Evolutionary conservation across 2,888 invertebrate genomes (phyloP), one percentile per base, ranked within the genome.

Genomic region (Mantis religiosa): DNA sequence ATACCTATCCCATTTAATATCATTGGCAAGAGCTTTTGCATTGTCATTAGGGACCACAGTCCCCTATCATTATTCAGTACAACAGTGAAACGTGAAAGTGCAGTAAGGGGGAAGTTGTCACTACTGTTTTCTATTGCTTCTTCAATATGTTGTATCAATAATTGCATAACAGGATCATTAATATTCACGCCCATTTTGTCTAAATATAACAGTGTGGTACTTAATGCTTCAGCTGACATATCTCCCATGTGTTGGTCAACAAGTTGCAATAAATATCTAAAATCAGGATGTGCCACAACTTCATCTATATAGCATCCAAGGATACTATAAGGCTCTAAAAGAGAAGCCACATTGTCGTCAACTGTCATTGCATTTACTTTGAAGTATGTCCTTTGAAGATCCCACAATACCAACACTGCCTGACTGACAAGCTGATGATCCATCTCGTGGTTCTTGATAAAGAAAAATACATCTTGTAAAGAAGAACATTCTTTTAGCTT

Each of bases 201-300:
- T 85, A 95, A 92, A 90, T 94, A 94, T 28, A 94, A 91, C 41
- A 94, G 92, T 88, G 93, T 92, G 90, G 93, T 93, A 90, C 94
- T 93, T 81, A 94, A 91, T 71, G 93, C 93, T 81, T 93, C 92
- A 0, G 92, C 85, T 90, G 93, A 92, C 91, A 94, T 93, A 6
- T 91, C 81, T 9, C 91, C 34, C 41, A 93, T 90, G 28, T 92
- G 92, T 7, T 91, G 83, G 9, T 91, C 91, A 25, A 94, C 91
- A 6, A 90, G 34, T 2, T 92, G 87, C 28, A 93, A 88, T 83
- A 93, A 84, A 15, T 28, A 30, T 82, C 91, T 89, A 91, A 93
- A 93, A 89, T 92, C 92, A 89, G 90, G 85, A 89, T 92, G 91
- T 30, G 91, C 90, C n/a, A 91, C 89, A 34, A 93, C 90, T 89